These are phyloP conservation scores for Coracias cyanogaster DNA, from an alignment of 2,797 vertebrate species.

Conservation along the genomic window DNA sequence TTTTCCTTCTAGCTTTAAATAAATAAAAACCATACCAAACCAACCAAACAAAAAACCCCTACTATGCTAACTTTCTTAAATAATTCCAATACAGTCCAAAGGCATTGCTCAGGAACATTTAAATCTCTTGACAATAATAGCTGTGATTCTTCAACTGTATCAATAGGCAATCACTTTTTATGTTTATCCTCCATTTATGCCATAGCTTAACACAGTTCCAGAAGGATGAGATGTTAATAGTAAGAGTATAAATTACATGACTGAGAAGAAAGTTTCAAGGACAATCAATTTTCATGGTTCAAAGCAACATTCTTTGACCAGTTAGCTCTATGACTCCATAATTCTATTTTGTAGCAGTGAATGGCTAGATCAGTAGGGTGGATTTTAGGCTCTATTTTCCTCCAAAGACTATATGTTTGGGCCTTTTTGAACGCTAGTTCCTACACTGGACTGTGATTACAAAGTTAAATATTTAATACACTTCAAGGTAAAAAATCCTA, in stretches of 20 bases:
- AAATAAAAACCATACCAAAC: neutral
- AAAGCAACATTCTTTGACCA: neutral
- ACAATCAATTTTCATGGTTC: neutral
- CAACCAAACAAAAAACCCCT: rapidly evolving
- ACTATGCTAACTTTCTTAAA: neutral
- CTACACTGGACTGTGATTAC: neutral
- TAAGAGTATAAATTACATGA: constrained; percentile 1
- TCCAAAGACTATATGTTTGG: neutral
- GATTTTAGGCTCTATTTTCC: neutral
- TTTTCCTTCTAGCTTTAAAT: neutral
- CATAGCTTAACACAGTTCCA: neutral
- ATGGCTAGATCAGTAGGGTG: neutral
- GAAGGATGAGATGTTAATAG: neutral
- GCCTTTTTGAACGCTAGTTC: neutral
- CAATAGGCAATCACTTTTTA: constrained; percentile 12
- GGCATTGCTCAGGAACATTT: neutral
- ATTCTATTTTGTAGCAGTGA: neutral
- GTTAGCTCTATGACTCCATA: neutral
- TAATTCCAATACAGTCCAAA: neutral
- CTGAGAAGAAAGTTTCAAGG: constrained; percentile 30
- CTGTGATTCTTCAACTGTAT: neutral
- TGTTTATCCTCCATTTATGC: constrained; percentile 2
- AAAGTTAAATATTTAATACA: neutral
- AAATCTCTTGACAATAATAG: neutral
- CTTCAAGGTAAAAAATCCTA: neutral